Evolutionary conservation across 2,113 vertebrate species (phyloP).

Genomic region (Smithornis capensis): DNA sequence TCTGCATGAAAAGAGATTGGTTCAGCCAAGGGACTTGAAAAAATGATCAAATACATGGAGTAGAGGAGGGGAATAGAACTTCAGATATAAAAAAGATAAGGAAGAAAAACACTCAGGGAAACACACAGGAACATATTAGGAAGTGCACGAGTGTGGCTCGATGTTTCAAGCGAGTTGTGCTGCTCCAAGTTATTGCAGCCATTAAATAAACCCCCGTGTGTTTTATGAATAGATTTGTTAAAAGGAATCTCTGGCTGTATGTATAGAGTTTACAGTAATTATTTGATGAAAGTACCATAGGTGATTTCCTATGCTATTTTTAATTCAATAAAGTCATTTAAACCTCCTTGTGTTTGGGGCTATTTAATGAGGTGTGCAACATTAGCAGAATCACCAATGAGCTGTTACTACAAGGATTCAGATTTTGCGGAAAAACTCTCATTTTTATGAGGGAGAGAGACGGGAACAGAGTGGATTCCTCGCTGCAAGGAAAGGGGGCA

Average conservation of each 20-base stretch:
- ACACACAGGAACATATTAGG: conserved; percentile 65
- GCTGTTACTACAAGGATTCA: neutral
- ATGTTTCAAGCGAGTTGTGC: conserved; percentile 31
- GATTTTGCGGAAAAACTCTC: neutral
- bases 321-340: conserved; percentile 67
- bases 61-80: conserved; percentile 69
- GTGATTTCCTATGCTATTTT: conserved; percentile 64
- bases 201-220: conserved; percentile 54
- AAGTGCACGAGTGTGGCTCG: conserved; percentile 35
- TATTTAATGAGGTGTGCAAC: conserved; percentile 51
- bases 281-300: conserved; percentile 62
- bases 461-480: neutral
- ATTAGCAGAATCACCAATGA: conserved; percentile 57
- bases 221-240: conserved; percentile 28
- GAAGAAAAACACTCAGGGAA: conserved; percentile 75
- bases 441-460: neutral
- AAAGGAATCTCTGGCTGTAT: conserved; percentile 14
- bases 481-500: neutral
- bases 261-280: conserved; percentile 56
- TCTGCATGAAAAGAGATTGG: conserved; percentile 82
- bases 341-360: conserved; percentile 50
- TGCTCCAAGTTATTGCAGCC: conserved; percentile 45
- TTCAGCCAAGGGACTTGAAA: conserved; percentile 83
- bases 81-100: conserved; percentile 80
- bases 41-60: conserved; percentile 83